Evolutionary conservation across 2,888 invertebrate genomes (phyloP).

Genomic region (Ophion obscuratus): DNA sequence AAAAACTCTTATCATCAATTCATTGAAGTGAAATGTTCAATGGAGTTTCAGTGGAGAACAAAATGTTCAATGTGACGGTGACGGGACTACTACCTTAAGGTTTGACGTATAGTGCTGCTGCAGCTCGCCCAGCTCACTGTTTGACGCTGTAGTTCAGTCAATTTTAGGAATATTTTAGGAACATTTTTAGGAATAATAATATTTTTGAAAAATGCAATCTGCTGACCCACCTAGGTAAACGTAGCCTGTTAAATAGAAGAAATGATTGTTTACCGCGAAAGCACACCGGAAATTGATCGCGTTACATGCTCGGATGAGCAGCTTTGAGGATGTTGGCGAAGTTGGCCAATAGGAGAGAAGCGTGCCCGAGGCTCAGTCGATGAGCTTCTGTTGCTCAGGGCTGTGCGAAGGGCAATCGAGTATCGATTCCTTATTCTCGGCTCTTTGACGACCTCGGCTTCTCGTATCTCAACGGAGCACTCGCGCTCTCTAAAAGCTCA

Average conservation of each 20-base stretch:
- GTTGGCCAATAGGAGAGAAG: neutral
- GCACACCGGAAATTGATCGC: constrained; percentile 2
- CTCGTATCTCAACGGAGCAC: constrained; percentile 77
- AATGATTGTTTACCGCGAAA: neutral
- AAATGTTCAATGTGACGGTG: no score
- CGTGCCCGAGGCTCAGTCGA: neutral
- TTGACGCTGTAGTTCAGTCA: no score
- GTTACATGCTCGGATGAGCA: neutral
- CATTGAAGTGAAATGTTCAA: no score
- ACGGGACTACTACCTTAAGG: no score
- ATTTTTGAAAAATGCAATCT: no score
- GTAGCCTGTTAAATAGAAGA: neutral
- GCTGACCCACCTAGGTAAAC: no score
- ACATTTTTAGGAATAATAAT: no score
- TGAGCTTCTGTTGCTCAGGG: constrained; percentile 8
- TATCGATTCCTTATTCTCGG: constrained; percentile 82
- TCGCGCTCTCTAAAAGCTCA: constrained; percentile 74
- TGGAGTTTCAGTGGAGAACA: no score
- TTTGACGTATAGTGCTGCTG: no score
- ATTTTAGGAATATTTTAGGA: no score
- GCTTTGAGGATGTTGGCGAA: constrained; percentile 13
- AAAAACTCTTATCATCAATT: no score
- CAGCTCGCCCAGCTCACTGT: no score
- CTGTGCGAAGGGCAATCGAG: constrained; percentile 79
- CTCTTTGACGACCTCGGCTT: constrained; percentile 72